phyloP scores from a whole-genome alignment of 2,888 invertebrate species.

The Crossocerus cetratus region DNA sequence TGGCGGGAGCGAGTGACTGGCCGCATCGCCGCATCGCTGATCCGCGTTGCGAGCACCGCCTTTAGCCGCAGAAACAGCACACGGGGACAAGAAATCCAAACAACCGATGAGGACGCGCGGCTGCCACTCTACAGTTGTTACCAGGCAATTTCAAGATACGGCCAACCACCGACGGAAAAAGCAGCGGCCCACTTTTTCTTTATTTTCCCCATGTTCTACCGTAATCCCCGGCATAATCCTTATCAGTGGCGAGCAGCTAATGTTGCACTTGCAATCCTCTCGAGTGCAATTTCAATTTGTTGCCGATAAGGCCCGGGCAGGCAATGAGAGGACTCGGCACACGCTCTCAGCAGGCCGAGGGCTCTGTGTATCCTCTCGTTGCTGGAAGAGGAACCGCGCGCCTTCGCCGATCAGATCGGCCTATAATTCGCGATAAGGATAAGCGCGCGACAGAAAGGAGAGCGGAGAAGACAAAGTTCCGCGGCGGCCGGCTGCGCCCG shows the following conservation, averaged over 20 bases:
- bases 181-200: too few relatives aligned
- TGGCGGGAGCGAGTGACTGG: neutral
- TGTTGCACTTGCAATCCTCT: neutral
- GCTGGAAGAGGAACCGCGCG: neutral
- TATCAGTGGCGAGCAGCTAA: neutral
- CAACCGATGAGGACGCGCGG: too few relatives aligned
- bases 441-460: neutral
- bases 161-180: too few relatives aligned
- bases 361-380: too few relatives aligned
- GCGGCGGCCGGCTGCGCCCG: neutral
- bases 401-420: neutral
- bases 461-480: constrained; percentile 4
- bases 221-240: too few relatives aligned
- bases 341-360: neutral
- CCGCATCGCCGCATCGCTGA: neutral
- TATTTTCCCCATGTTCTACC: too few relatives aligned
- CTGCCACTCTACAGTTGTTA: too few relatives aligned
- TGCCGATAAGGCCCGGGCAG: neutral
- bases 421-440: constrained; percentile 3
- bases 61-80: too few relatives aligned
- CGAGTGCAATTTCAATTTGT: constrained; percentile 3
- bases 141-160: too few relatives aligned
- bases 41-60: constrained; percentile 1
- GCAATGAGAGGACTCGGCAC: neutral
- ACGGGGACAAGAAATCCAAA: too few relatives aligned